Conservation (phyloP, 35 echinoderm and acorn worm genomes). For the Stichopus chloronotus region DNA sequence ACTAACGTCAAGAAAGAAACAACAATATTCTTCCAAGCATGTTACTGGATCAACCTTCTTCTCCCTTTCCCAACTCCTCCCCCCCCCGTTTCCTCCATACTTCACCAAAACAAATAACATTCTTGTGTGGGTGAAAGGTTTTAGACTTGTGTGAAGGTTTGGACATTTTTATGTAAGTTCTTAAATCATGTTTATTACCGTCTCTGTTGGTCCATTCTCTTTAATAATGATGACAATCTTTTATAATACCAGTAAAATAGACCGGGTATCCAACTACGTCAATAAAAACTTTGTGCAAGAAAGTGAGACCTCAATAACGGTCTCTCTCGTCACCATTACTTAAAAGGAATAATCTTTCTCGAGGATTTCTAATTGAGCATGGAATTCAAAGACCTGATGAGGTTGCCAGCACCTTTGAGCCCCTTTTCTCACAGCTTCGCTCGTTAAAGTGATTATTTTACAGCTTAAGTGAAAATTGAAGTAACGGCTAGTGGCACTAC, state of each 20-base stretch:
- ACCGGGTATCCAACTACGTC: background rate
- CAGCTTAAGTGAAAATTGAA: conserved; percentile 11
- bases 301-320: background rate
- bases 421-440: conserved; percentile 7
- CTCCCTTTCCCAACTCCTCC: too few relatives aligned
- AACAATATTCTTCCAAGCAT: too few relatives aligned
- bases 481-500: conserved; percentile 6
- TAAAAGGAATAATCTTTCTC: background rate
- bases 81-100: too few relatives aligned
- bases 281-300: background rate
- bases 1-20: too few relatives aligned
- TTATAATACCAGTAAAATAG: background rate
- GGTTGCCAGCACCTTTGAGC: conserved; percentile 22
- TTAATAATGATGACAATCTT: too few relatives aligned
- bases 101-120: background rate
- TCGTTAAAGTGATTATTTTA: conserved; percentile 35
- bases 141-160: background rate
- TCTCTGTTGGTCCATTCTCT: background rate
- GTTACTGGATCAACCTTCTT: too few relatives aligned
- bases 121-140: background rate
- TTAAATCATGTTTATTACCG: background rate
- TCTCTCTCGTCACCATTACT: conserved; percentile 4
- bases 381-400: conserved; percentile 30
- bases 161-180: background rate
- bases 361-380: background rate